Base-by-base conservation (phyloP, 2,797 vertebrate genomes). In the Hypotaenidia philippensis region DNA sequence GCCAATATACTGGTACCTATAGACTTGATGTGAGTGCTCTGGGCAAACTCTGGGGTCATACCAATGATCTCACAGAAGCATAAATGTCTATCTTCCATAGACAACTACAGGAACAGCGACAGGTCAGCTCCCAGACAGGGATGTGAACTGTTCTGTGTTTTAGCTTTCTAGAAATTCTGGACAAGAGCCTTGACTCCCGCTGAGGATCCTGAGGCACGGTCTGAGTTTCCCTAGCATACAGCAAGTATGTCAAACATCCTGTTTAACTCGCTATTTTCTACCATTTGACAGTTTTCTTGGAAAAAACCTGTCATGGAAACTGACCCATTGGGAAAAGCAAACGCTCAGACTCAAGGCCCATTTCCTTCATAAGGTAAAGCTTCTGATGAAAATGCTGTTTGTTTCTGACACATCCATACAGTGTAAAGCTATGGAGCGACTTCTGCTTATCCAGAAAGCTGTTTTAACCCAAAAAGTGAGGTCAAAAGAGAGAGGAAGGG, bases 61-160 rank as follows among this genome's bases (percentile, higher is more conserved):
- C 7, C 87, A 63, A 1, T 2, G 4, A 63, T 22, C 49, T 41
- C 71, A 40, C 32, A 25, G 44, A 36, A 4, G 23, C 44, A 38
- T 7, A 47, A 52, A 72, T 1, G 15, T 17, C 10, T 15, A 6
- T 12, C 10, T 40, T 45, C 20, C 25, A 21, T 1, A 0, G 6
- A 49, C 10, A 8, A 10, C 59, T 31, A 34, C 31, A 55, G 0
- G 2, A 71, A 32, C 8, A 74, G 55, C 23, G 40, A 12, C 31
- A 47, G 50, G 7, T 47, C 74, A 55, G 34, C 61, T 55, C 55
- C 74, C 38, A 20, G 20, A 13, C 71, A 45, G 34, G 2, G 1
- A n/a, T 5, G 7, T 23, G 22, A 22, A 7, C 6, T 32, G 21
- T 41, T 55, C 65, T 17, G 25, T 13, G 47, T 11, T 11, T 41